These are phyloP conservation scores for Noctuana brunneofusca DNA, from an alignment of 2,888 invertebrate genomes.

Conservation along the genomic window DNA sequence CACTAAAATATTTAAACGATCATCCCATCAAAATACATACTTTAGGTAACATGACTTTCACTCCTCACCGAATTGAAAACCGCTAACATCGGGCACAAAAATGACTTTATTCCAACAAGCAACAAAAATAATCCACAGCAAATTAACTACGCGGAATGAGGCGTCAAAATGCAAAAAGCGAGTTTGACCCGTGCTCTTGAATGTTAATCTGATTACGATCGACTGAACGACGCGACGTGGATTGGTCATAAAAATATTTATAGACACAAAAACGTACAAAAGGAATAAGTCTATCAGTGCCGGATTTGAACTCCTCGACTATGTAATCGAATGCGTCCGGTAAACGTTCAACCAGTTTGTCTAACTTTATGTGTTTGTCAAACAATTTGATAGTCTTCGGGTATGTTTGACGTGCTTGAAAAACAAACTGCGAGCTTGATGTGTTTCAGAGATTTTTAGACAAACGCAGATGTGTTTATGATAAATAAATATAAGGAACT, in stretches of 20 bases:
- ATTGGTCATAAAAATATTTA: slow-evolving; percentile 66
- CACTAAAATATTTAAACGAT: too few relatives aligned
- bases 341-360: too few relatives aligned
- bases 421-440: too few relatives aligned
- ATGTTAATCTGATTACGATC: slow-evolving; percentile 59
- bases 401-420: too few relatives aligned
- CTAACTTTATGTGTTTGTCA: too few relatives aligned
- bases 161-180: slow-evolving; percentile 34
- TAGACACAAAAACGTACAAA: slow-evolving; percentile 61
- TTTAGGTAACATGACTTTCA: background rate
- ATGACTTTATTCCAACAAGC: slow-evolving; percentile 4
- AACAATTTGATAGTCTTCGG: too few relatives aligned
- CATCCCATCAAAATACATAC: too few relatives aligned
- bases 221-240: slow-evolving; percentile 49
- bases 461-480: too few relatives aligned
- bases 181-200: slow-evolving; percentile 37
- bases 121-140: slow-evolving; percentile 22
- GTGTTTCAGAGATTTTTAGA: too few relatives aligned
- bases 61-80: background rate
- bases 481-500: too few relatives aligned
- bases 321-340: background rate
- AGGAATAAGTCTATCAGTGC: slow-evolving; percentile 46
- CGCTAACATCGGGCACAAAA: background rate
- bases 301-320: background rate
- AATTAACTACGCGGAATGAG: slow-evolving; percentile 21